Evolutionary conservation across 2,888 invertebrate genomes (phyloP), one percentile per base, ranked within the genome.

Genomic region (Sabatieria punctata): DNA sequence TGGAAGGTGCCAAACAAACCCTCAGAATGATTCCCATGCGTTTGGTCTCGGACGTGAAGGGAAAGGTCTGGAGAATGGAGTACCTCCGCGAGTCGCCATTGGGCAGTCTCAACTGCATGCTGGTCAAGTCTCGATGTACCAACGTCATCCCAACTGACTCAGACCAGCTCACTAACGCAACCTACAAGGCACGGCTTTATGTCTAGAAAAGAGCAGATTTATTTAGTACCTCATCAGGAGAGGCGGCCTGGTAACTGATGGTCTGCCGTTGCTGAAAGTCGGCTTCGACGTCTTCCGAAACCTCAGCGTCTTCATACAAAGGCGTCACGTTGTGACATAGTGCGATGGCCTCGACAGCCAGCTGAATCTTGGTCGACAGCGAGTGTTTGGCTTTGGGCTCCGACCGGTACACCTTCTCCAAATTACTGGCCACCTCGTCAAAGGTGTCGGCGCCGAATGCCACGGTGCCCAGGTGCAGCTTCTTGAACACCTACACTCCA

Each of bases 301-400:
- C 45, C 24, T 36, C 47, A 24, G 19, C 23, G 42, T 64, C 63
- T 49, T 93, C 93, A 61, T 82, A 85, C 2, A 91, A 86, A 0
- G 97, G 97, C 0, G 97, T 99, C 11, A 99, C 97, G 68, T 99
- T 99, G 66, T 99, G 97, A 66, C 97, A 99, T 33, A 99, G 71
- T 0, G 95, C 91, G 43, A 99, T 72, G 0, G 95, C 93, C 58
- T 85, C 80, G 25, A 93, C 85, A 0, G 85, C 84, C 61, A 85
- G 84, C 43, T 58, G 36, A 8, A 43, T 8, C 11, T 23, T 23
- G 36, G 21, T 8, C 15, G 13, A 4, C 4, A 41, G 41, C n/a
- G 41, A 41, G 22, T 41, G 41, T 44, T 54, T 55, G 2, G 56
- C 57, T 38, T 11, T n/a, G 22, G 8, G 6, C 13, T 19, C 43